Base-by-base conservation (phyloP, 2,888 invertebrate genomes). In the Yponomeuta evonymella region DNA sequence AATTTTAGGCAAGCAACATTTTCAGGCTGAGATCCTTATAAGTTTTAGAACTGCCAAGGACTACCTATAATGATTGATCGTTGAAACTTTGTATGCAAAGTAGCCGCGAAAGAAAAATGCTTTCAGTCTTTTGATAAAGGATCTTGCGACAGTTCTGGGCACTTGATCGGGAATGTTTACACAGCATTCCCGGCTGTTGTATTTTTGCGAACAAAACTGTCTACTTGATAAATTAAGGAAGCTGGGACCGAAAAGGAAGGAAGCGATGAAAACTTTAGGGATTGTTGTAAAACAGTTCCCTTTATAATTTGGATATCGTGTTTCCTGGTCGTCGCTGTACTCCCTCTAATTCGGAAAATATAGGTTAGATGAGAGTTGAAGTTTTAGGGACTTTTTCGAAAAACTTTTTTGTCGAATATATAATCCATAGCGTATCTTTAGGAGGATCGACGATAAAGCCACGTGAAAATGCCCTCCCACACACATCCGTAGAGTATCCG, bases 271-370 rank as follows among this genome's bases (percentile, higher is more conserved):
- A 87, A 84, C 79, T 86, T 86, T 74, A 76, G 72, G 78, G 81
- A 84, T 84, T 84, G 84, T 85, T 87, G 83, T 80, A 78, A 83
- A 85, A 83, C 81, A 77, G 79, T 79, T 80, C 79, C 80, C 79
- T 83, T 85, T 82, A 82, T 84, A 86, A 86, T 87, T 86, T 79
- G 79, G 81, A 80, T 84, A 81, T 83, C 82, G 80, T 83, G 81
- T 88, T 85, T 81, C 80, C 79, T 77, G 78, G 77, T 79, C 72
- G 75, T 75, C 73, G 73, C 72, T 72, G 77, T 79, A 75, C 75
- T 72, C 75, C 74, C 75, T 75, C 77, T 78, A 76, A 79, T 80
- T 79, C 78, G 75, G 79, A 83, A 86, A 87, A 85, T 86, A 85
- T 84, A 81, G 78, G 77, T 79, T 83, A 83, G 83, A 86, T 81